Evolutionary conservation across 2,113 vertebrate genomes (phyloP).

Genomic region (Neogale vison): DNA sequence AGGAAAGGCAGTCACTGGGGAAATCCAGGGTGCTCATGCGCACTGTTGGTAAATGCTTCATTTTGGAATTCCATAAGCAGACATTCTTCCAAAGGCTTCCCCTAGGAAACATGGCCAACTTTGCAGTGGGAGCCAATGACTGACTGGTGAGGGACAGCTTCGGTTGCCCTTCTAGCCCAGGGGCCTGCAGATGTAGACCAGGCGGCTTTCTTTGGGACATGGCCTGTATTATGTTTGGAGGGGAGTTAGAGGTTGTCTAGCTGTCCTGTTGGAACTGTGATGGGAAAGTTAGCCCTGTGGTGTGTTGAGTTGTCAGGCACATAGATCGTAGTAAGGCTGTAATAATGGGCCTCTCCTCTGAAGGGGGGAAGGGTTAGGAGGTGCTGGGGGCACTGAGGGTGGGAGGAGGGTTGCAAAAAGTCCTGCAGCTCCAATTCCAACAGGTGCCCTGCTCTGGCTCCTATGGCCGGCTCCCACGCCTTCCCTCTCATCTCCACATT

Average conservation of each 20-base stretch:
- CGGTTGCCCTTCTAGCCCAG: neutral
- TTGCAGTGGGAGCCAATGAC: neutral
- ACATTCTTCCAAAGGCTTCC: neutral
- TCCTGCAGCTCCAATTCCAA: neutral
- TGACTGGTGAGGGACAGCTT: neutral
- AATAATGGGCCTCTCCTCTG: constrained; percentile 51
- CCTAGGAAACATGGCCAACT: neutral
- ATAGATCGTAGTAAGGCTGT: constrained; percentile 73
- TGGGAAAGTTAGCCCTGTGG: constrained; percentile 63
- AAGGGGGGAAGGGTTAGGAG: neutral
- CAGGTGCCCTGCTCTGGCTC: neutral
- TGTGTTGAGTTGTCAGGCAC: constrained; percentile 75
- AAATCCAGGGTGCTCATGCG: neutral
- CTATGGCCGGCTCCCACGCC: neutral
- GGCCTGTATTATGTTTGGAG: neutral
- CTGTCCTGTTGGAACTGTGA: neutral
- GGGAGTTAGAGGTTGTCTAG: neutral
- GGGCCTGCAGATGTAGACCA: neutral
- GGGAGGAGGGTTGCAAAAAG: neutral
- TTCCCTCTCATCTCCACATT: neutral
- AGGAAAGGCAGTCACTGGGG: neutral
- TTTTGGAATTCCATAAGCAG: constrained; percentile 27
- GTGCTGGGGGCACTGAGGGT: neutral
- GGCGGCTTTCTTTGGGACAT: constrained; percentile 1
- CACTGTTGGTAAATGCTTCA: neutral